Evolutionary conservation across 2,888 invertebrate genomes (phyloP).

Genomic region (Rotaria magnacalcarata): DNA sequence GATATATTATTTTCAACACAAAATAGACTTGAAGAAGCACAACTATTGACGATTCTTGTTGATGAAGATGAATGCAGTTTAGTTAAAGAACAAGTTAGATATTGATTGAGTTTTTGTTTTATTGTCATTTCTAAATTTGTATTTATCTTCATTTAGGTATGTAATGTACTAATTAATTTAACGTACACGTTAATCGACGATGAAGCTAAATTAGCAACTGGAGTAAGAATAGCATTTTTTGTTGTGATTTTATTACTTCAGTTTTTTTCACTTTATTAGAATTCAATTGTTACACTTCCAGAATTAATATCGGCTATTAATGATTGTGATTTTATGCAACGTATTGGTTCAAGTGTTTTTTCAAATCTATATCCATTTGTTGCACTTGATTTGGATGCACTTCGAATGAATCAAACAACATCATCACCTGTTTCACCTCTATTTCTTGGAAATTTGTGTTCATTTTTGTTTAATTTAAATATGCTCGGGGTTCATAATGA

Average conservation of each 20-base stretch:
- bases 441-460: constrained; percentile 32
- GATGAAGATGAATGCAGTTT: constrained; percentile 27
- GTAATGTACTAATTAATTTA: constrained; percentile 12
- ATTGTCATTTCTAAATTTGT: neutral
- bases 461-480: constrained; percentile 20
- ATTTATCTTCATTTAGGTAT: neutral
- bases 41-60: neutral
- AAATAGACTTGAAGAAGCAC: constrained; percentile 6
- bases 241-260: neutral
- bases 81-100: constrained; percentile 9
- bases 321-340: neutral
- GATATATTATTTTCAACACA: neutral
- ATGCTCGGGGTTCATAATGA: neutral
- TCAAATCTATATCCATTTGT: constrained; percentile 32
- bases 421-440: neutral
- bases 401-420: neutral
- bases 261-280: neutral
- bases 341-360: neutral
- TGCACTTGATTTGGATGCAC: neutral
- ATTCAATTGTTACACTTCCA: neutral
- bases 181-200: neutral
- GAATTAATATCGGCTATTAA: neutral
- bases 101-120: neutral
- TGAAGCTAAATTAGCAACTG: neutral
- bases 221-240: neutral